Evolutionary conservation across 2,113 vertebrate genomes (phyloP).

Genomic region (Podarcis cretensis): DNA sequence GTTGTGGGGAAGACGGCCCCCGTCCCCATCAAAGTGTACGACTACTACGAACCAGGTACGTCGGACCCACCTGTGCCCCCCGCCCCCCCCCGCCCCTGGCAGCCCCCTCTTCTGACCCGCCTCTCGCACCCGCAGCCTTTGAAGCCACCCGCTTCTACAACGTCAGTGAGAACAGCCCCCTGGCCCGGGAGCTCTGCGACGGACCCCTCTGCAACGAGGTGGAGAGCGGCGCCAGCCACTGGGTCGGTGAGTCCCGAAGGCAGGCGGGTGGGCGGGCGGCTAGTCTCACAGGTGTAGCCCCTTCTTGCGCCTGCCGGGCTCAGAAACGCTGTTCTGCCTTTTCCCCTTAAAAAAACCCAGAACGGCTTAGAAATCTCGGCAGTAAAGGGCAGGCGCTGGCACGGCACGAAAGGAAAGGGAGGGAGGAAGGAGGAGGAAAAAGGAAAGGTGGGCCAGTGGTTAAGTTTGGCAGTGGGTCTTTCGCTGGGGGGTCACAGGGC

Average conservation of each 20-base stretch:
- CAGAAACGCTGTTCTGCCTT: no score
- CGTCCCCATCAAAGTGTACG: constrained; percentile 90
- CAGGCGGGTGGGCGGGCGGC: not conserved
- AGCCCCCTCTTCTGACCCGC: not conserved
- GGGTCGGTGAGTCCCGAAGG: constrained; percentile 80
- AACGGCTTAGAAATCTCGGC: no score
- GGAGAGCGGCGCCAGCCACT: constrained; percentile 87
- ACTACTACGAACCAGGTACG: constrained; percentile 95
- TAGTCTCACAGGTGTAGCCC: not conserved
- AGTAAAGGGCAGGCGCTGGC: no score
- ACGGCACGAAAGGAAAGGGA: no score
- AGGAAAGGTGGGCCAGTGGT: no score
- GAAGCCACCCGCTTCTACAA: constrained; percentile 95
- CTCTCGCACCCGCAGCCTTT: constrained; percentile 77
- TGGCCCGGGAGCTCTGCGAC: constrained; percentile 89
- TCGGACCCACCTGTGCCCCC: rapidly evolving
- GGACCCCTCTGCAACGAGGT: constrained; percentile 92
- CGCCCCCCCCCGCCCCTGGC: not conserved
- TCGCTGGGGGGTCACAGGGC: no score
- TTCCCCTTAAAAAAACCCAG: no score
- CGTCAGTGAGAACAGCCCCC: constrained; percentile 87
- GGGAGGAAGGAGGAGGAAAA: no score
- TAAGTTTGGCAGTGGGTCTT: no score
- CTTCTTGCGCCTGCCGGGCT: no score
- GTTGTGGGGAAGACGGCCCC: constrained; percentile 94